Percentiles rank a stretch among this genome's conserved stretches.
Evolutionary conservation across 2,888 invertebrate genomes (phyloP).

Genomic region (Tenthredo livida): DNA sequence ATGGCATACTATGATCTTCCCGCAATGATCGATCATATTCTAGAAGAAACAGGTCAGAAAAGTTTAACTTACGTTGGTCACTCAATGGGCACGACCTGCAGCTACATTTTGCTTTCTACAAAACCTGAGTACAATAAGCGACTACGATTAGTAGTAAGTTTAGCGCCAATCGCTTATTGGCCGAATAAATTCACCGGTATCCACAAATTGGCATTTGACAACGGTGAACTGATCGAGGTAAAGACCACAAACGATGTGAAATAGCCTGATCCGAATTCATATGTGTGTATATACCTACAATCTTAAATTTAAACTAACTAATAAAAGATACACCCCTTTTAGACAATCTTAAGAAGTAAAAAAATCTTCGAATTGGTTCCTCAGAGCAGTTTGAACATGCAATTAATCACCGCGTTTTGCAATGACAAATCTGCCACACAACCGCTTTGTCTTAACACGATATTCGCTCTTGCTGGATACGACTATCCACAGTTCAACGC

Average conservation of each 20-base stretch:
- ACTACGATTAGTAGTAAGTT: constrained; percentile 82
- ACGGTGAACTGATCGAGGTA: constrained; percentile 39
- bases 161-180: constrained; percentile 67
- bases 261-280: background rate
- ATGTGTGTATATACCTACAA: too few species aligned
- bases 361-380: constrained; percentile 83
- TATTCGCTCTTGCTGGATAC: constrained; percentile 87
- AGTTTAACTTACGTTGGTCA: constrained; percentile 91
- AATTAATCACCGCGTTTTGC: constrained; percentile 83
- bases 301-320: background rate
- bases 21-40: constrained; percentile 87
- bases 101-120: constrained; percentile 85
- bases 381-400: constrained; percentile 81
- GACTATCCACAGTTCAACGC: constrained; percentile 84
- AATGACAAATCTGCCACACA: constrained; percentile 81
- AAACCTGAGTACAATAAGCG: constrained; percentile 85
- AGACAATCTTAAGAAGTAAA: constrained; percentile 56
- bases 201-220: background rate
- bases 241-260: background rate
- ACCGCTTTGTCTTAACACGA: constrained; percentile 84
- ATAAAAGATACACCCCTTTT: background rate
- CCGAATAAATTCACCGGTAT: constrained; percentile 24
- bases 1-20: constrained; percentile 92
- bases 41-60: constrained; percentile 79
- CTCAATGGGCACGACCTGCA: constrained; percentile 92